Base-by-base conservation (phyloP, 1,140 invertebrate genomes). In the Drosophila virilis region DNA sequence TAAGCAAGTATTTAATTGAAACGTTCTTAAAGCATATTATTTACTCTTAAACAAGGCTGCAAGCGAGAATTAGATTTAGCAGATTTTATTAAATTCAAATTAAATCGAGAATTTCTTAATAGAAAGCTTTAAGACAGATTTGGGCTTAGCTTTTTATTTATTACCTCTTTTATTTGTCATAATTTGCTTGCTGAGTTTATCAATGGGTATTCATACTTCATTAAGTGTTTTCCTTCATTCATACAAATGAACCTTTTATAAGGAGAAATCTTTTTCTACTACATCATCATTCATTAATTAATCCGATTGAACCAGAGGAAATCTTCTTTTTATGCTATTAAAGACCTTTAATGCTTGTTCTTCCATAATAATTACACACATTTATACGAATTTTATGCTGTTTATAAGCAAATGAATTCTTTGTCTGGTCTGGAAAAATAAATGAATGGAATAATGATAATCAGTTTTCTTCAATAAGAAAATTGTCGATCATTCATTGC, bases 361-460 rank as follows among this genome's bases (percentile, higher is more conserved):
- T 37, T n/a, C 2, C n/a, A 10, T 17, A 45, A 52, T 61, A 35
- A 62, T 70, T 62, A 22, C 57, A 61, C 37, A 15, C 33, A 71
- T 58, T 67, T 72, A 38, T 62, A 46, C 22, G 32, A 62, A 67
- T 81, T 77, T 77, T 52, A 64, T 65, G 59, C 35, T 78, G 57
- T 35, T 62, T 66, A 51, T 51, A n/a, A 33, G 54, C 22, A 62
- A 61, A 50, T 61, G 40, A 69, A 50, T 6, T n/a, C 28, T 32
- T 28, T 59, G 22, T 42, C 33, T 42, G 38, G 35, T 6, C 10
- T 13, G 17, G 8, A 48, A 54, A 28, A 51, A 67, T 38, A 8
- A 61, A 37, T 61, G 13, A 72, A 45, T 22, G 28, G 35, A 60
- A 77, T 42, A 15, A 77, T 68, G 78, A 77, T 60, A 66, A 32